A percentile compares a stretch with the other conserved stretches of the same genome.
Conservation (phyloP, 2,797 vertebrate species). For the Sphenodon punctatus region DNA sequence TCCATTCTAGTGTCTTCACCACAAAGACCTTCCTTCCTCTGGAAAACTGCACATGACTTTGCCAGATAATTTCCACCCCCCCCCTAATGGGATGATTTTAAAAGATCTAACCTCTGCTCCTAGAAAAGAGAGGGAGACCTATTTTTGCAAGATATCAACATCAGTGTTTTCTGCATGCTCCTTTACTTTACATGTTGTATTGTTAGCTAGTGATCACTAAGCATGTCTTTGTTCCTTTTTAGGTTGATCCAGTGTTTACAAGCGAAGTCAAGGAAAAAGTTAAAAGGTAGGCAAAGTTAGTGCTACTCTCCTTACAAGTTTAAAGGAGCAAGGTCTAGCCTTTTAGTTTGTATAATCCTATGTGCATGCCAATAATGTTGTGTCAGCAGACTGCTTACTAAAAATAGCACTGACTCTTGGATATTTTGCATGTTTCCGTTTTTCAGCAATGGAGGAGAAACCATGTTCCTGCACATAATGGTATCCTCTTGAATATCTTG, state of each 20-base stretch:
- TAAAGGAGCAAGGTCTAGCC: neutral
- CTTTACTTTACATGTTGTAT: neutral
- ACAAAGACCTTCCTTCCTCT: accelerated
- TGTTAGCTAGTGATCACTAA: neutral
- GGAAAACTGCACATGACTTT: neutral
- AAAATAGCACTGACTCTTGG: too few species aligned
- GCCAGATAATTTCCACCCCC: too few species aligned
- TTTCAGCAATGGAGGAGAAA: too few species aligned
- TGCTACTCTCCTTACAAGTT: neutral
- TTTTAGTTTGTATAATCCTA: neutral
- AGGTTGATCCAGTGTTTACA: constrained; percentile 88
- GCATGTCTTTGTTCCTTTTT: constrained; percentile 1
- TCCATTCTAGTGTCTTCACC: neutral
- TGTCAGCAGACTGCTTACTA: too few species aligned
- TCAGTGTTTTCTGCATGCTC: neutral
- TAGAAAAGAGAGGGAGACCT: neutral
- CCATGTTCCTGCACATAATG: too few species aligned
- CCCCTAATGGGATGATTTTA: neutral
- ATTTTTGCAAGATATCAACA: neutral
- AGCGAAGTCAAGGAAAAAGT: constrained; percentile 83
- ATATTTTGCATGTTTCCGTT: too few species aligned
- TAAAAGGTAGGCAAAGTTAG: constrained; percentile 44
- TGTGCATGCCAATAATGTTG: accelerated
- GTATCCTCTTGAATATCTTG: too few species aligned
- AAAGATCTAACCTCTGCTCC: neutral